A percentile compares a stretch with the other conserved stretches of the same genome.
Evolutionary conservation across 2,797 vertebrate species (phyloP).

Genomic region (Leptoclinus maculatus): DNA sequence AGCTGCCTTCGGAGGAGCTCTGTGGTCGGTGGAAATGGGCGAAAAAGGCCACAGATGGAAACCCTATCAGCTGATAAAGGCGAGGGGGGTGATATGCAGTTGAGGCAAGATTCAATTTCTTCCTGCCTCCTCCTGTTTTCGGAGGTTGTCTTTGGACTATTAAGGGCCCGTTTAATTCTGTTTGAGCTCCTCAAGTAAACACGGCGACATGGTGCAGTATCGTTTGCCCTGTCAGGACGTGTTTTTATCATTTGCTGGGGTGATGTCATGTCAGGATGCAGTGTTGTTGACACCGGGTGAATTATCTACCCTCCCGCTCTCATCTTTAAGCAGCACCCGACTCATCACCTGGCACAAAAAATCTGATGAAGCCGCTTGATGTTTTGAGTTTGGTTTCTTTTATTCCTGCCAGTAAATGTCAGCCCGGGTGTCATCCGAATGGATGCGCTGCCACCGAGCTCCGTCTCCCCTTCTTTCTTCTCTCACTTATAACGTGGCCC

Average conservation of each 20-base stretch:
- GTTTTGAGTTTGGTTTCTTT: slow-evolving; percentile 56
- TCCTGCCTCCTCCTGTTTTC: slow-evolving; percentile 29
- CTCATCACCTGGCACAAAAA: slow-evolving; percentile 66
- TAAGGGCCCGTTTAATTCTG: slow-evolving; percentile 35
- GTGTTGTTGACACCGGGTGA: slow-evolving; percentile 60
- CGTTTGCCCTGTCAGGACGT: slow-evolving; percentile 43
- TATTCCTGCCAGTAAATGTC: slow-evolving; percentile 53
- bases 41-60: slow-evolving; percentile 56
- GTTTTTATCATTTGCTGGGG: slow-evolving; percentile 32
- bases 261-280: slow-evolving; percentile 42
- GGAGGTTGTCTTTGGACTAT: slow-evolving; percentile 44
- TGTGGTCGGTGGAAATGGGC: slow-evolving; percentile 44
- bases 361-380: slow-evolving; percentile 58
- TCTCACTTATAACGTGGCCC: slow-evolving; percentile 27
- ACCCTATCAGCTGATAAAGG: slow-evolving; percentile 53
- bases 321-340: slow-evolving; percentile 48
- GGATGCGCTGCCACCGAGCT: slow-evolving; percentile 20
- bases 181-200: slow-evolving; percentile 59
- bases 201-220: slow-evolving; percentile 26
- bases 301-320: slow-evolving; percentile 53
- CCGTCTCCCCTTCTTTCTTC: not conserved
- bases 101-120: slow-evolving; percentile 45
- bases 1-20: slow-evolving; percentile 63
- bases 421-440: slow-evolving; percentile 44
- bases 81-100: slow-evolving; percentile 43